Conservation (phyloP, 2,888 invertebrate genomes). For the Chrysolina haemoptera region DNA sequence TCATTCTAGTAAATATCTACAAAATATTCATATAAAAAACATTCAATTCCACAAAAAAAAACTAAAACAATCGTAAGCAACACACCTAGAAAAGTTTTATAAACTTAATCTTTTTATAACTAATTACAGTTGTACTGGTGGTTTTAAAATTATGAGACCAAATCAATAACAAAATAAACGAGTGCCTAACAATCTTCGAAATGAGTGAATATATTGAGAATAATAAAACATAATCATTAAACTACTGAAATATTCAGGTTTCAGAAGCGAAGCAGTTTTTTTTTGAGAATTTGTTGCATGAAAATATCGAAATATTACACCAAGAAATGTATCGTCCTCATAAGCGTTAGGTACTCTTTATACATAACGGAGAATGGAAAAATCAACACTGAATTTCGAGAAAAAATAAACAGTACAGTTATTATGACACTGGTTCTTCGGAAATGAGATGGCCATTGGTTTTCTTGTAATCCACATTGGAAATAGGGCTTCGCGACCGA, state of each 20-base stretch:
- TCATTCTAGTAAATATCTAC: constrained; percentile 46
- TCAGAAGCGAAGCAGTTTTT: not conserved
- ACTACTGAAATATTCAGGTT: not conserved
- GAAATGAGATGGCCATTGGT: constrained; percentile 62
- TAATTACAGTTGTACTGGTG: constrained; percentile 32
- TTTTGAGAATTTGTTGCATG: not conserved
- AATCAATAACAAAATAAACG: constrained; percentile 29
- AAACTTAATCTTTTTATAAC: constrained; percentile 28
- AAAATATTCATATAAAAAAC: constrained; percentile 50
- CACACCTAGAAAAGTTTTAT: constrained; percentile 29
- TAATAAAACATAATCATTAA: not conserved
- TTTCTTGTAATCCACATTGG: constrained; percentile 59
- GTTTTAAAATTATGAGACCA: constrained; percentile 36
- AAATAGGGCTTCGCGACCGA: constrained; percentile 48
- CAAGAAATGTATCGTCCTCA: not conserved
- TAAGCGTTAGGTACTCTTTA: constrained; percentile 11
- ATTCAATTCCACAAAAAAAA: constrained; percentile 43
- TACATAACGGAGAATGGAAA: constrained; percentile 24
- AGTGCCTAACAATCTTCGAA: not conserved
- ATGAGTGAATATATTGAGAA: not conserved
- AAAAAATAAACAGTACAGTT: constrained; percentile 14
- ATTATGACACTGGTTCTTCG: constrained; percentile 29
- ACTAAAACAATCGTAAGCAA: constrained; percentile 39
- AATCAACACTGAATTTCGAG: constrained; percentile 3
- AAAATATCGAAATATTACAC: constrained; percentile 5